phyloP scores from a whole-genome alignment of 1,140 invertebrate species.

The Drosophila simulans region DNA sequence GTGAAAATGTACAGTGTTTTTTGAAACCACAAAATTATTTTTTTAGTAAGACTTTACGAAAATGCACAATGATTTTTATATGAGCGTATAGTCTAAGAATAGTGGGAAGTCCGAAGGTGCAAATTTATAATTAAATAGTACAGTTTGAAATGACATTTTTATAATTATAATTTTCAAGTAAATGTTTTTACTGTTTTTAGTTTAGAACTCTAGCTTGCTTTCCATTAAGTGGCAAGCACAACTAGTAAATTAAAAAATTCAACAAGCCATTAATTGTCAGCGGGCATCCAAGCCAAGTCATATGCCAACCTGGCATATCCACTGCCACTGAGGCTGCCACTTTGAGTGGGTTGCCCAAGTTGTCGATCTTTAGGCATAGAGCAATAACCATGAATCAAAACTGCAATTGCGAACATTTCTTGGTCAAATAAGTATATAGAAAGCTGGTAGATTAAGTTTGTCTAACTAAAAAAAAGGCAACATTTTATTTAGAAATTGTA shows the following conservation, averaged over 20 bases:
- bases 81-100: too few species aligned
- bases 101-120: too few species aligned
- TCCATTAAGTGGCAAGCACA: too few species aligned
- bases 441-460: background rate
- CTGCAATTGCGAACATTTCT: background rate
- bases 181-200: slow-evolving; percentile 3
- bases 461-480: background rate
- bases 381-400: slow-evolving; percentile 14
- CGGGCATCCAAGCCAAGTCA: slow-evolving; percentile 19
- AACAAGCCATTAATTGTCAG: slow-evolving; percentile 44
- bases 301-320: slow-evolving; percentile 8
- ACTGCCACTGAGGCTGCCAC: slow-evolving; percentile 14
- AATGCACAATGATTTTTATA: too few species aligned
- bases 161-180: too few species aligned
- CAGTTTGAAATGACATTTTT: too few species aligned
- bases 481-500: background rate
- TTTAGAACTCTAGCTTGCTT: too few species aligned
- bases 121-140: too few species aligned
- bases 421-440: background rate
- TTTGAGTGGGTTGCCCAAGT: slow-evolving; percentile 36
- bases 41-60: background rate
- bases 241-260: background rate
- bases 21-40: background rate
- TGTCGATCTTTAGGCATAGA: slow-evolving; percentile 2
- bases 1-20: background rate